Evolutionary conservation across 2,113 vertebrate genomes (phyloP), one percentile per base, ranked within the genome.

Genomic region (Apteryx owenii): DNA sequence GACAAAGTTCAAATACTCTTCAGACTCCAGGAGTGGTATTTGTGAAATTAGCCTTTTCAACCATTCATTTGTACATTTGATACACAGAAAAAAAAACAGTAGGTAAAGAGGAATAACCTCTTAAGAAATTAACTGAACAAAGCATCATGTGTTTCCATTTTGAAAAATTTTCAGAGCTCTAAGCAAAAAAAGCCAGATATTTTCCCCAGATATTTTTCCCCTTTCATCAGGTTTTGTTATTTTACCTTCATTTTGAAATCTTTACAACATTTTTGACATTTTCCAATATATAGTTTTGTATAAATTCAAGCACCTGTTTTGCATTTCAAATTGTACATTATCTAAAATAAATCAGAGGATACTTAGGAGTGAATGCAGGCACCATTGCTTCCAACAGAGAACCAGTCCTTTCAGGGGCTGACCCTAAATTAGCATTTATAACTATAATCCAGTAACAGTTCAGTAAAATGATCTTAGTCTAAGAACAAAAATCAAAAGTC

Each of bases 251-350:
- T 89, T 97, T 89, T 90, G 60, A 96, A 97, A 96, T 38, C 51
- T 94, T 94, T 94, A 44, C 75, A 94, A 36, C 29, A 18, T 81
- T 94, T 97, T 88, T 94, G 23, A 84, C 40, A 77, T 64, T 90
- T 61, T 79, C 46, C 87, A 66, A 82, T 88, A 72, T 31, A 40
- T 80, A 88, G 94, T 93, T 89, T n/a, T 92, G 81, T 60, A 90
- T 71, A 73, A 95, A 97, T 95, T 94, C 81, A 94, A 95, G 81
- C 85, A 96, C 42, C 10, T 78, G 70, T 85, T 95, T 97, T 81
- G 56, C 73, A 91, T 95, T 95, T 97, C 65, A 96, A 88, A 97
- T 94, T 95, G 79, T 75, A 90, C 33, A 31, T 95, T 76, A 81
- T 46, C 62, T 79, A 69, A 91, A 97, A 94, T 38, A 56, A 97